Conservation (phyloP, 2,797 vertebrate genomes). For the Peromyscus aztecus region DNA sequence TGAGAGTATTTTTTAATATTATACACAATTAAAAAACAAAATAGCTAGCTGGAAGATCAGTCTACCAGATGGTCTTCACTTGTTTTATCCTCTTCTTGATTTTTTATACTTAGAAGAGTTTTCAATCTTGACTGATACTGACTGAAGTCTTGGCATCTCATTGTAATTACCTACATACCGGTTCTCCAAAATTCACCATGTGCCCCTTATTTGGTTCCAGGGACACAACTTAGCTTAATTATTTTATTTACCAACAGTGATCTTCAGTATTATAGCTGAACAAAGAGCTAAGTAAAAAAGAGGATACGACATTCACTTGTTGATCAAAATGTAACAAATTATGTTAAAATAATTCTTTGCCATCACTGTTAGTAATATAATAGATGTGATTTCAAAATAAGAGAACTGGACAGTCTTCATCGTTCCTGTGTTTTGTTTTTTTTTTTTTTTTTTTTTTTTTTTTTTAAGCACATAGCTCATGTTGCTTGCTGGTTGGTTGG, state of each 20-base stretch:
- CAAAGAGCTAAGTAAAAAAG: background rate
- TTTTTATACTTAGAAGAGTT: background rate
- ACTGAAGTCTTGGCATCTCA: background rate
- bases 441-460: no score
- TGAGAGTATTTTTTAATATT: background rate
- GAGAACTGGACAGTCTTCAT: background rate
- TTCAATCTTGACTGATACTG: background rate
- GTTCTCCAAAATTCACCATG: background rate
- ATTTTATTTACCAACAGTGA: background rate
- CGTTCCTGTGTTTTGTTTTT: no score
- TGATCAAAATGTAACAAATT: background rate
- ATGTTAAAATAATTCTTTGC: background rate
- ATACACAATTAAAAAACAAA: background rate
- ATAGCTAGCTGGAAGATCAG: background rate
- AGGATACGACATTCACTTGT: background rate
- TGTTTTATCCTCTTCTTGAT: background rate
- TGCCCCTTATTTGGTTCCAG: background rate
- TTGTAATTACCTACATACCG: background rate
- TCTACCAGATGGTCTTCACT: background rate
- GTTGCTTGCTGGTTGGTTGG: background rate
- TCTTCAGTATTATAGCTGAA: background rate
- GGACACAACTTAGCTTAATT: background rate
- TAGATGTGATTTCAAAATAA: background rate
- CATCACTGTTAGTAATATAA: conserved; percentile 36
- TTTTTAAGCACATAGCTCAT: background rate